Percentiles rank a stretch among this genome's conserved stretches.
Evolutionary conservation across 2,888 invertebrate species (phyloP).

Genomic region (Fissipunctia ypsillon): DNA sequence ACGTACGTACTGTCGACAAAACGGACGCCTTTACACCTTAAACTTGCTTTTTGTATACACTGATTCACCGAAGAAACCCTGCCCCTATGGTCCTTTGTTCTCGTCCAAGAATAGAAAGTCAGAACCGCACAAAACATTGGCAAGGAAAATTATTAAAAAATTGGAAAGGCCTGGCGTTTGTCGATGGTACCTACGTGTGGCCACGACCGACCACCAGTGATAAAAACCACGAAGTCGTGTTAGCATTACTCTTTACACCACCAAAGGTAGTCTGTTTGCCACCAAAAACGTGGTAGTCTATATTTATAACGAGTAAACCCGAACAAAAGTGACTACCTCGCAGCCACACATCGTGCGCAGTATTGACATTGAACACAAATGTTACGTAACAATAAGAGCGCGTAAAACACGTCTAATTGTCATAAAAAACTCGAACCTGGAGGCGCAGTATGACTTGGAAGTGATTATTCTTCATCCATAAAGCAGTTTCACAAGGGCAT

Average conservation of each 20-base stretch:
- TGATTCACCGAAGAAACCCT: too few relatives aligned
- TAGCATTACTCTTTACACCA: slow-evolving; percentile 82
- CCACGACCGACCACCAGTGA: slow-evolving; percentile 57
- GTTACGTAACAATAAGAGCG: slow-evolving; percentile 84
- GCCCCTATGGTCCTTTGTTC: too few relatives aligned
- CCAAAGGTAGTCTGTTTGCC: slow-evolving; percentile 75
- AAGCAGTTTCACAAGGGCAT: slow-evolving; percentile 89
- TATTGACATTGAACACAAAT: slow-evolving; percentile 84
- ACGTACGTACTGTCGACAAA: too few relatives aligned
- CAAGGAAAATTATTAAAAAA: too few relatives aligned
- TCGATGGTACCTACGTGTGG: slow-evolving; percentile 54
- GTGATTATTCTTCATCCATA: slow-evolving; percentile 89
- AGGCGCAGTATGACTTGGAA: slow-evolving; percentile 87
- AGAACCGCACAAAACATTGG: too few relatives aligned
- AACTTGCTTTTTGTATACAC: too few relatives aligned
- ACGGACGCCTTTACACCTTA: too few relatives aligned
- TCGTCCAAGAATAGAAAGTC: too few relatives aligned
- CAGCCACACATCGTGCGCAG: slow-evolving; percentile 73
- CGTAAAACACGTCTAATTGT: slow-evolving; percentile 89
- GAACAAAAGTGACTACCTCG: slow-evolving; percentile 73
- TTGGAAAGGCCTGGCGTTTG: too few relatives aligned
- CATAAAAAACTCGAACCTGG: slow-evolving; percentile 86
- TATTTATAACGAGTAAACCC: slow-evolving; percentile 87
- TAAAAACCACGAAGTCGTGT: slow-evolving; percentile 68
- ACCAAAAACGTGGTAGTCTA: slow-evolving; percentile 87